Conservation (phyloP, 2,113 vertebrate species). For the Phylloscopus trochiloides region DNA sequence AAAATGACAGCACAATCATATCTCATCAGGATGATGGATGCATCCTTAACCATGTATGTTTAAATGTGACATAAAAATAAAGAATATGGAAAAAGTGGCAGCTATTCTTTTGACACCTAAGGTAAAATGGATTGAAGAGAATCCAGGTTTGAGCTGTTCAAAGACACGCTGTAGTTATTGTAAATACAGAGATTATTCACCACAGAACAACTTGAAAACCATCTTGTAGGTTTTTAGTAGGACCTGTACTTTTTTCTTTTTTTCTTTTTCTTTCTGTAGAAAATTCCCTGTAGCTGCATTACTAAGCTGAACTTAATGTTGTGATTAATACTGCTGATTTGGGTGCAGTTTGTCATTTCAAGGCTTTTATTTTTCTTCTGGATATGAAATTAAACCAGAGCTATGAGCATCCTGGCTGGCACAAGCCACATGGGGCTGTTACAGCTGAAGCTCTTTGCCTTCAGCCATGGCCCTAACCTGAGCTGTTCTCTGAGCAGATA, state of each 20-base stretch:
- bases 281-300: not conserved
- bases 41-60: not conserved
- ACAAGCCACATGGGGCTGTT: not conserved
- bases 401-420: not conserved
- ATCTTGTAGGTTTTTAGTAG: not conserved
- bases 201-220: not conserved
- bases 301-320: not conserved
- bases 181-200: not conserved
- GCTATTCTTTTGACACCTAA: not conserved
- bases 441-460: not conserved
- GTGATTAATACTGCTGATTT: not conserved
- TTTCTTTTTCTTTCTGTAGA: not conserved
- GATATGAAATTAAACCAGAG: not conserved
- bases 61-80: not conserved
- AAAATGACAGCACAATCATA: not conserved
- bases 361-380: not conserved
- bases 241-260: fast-evolving
- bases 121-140: not conserved
- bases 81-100: not conserved
- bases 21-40: not conserved
- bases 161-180: not conserved
- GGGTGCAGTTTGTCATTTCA: not conserved
- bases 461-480: not conserved
- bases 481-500: not conserved
- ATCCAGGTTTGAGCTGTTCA: not conserved